Percentiles rank a stretch among this genome's conserved stretches.
Conservation (phyloP, 2,888 invertebrate species). For the Palloptera scutellata region DNA sequence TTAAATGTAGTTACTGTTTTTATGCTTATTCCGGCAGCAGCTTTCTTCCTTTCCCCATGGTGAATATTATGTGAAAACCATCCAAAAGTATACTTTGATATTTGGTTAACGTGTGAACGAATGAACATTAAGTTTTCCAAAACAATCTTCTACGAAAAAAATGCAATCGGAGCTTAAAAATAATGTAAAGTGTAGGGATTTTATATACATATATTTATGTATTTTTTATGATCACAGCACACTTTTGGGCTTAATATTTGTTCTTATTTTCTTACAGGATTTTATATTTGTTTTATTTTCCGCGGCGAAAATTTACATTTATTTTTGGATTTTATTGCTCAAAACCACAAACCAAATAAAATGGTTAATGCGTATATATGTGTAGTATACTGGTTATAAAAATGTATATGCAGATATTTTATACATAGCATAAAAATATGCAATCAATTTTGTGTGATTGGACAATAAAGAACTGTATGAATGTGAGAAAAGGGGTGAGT, state of each 20-base stretch:
- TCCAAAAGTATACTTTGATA: neutral
- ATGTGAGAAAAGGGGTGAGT: no score
- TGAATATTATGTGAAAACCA: neutral
- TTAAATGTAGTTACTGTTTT: neutral
- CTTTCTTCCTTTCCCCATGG: neutral
- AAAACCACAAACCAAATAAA: no score
- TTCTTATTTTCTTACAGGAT: no score
- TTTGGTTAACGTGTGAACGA: neutral
- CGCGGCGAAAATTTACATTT: no score
- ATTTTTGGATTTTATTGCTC: no score
- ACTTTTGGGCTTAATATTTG: constrained; percentile 19
- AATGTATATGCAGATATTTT: no score
- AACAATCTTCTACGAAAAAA: neutral
- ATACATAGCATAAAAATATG: no score
- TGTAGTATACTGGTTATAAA: no score
- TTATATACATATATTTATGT: constrained; percentile 14
- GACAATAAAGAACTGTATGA: no score
- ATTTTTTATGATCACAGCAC: constrained; percentile 46
- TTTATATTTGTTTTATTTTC: no score
- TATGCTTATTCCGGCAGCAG: neutral
- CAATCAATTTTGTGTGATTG: no score
- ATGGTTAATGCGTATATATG: no score
- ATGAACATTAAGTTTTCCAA: neutral
- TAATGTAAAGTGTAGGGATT: neutral
- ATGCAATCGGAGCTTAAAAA: neutral